A percentile compares a stretch with the other conserved stretches of the same genome.
Evolutionary conservation across 2,113 vertebrate species (phyloP).

Genomic region (Passerina amoena): DNA sequence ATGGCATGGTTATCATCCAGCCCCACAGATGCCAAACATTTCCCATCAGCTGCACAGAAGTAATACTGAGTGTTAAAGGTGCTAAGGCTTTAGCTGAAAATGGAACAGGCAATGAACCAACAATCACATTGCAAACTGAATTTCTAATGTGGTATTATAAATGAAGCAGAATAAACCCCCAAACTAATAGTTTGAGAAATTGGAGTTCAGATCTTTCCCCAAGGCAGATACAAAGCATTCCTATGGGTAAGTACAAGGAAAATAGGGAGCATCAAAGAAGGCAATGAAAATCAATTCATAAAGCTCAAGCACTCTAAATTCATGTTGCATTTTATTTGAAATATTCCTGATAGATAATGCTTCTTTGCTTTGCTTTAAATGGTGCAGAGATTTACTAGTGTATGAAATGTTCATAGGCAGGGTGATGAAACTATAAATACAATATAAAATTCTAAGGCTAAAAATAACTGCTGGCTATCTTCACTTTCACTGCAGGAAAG

Average conservation of each 20-base stretch:
- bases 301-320: not conserved
- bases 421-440: not conserved
- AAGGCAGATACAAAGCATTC: not conserved
- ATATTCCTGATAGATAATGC: not conserved
- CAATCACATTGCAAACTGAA: not conserved
- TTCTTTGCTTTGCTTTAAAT: not conserved
- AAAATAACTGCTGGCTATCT: not conserved
- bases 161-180: not conserved
- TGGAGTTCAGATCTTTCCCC: not conserved
- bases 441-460: not conserved
- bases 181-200: not conserved
- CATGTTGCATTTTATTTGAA: not conserved
- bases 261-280: not conserved
- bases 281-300: not conserved
- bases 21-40: slow-evolving; percentile 90
- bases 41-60: slow-evolving; percentile 87
- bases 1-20: slow-evolving; percentile 93
- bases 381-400: not conserved
- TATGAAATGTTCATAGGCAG: not conserved
- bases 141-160: not conserved
- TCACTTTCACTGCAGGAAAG: not conserved
- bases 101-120: not conserved
- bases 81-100: slow-evolving; percentile 1
- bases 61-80: slow-evolving; percentile 52
- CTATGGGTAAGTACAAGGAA: not conserved